Base-by-base conservation (phyloP, 2,888 invertebrate genomes). In the Drosophila maculinotata region DNA sequence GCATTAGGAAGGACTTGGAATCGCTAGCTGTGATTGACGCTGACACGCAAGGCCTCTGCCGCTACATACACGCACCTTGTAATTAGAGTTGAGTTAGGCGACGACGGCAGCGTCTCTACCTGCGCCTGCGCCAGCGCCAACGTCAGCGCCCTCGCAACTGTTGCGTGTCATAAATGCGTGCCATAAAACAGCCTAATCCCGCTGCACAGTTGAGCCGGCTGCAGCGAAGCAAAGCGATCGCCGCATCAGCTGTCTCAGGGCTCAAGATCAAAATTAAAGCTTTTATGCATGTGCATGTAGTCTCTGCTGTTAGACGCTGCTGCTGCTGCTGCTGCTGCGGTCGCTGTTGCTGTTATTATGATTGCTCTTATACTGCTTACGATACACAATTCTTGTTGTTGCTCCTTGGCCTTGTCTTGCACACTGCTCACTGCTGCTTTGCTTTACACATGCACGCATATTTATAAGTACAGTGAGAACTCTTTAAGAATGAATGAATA, bases 111-210 rank as follows among this genome's bases (percentile, higher is more conserved):
- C 15, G 28, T 30, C 56, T 51, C 48, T 60, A 54, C 58, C 63
- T 66, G 57, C 49, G 60, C 48, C 47, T 49, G 53, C 64, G 48
- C 33, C 45, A 15, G 48, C 52, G 35, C 15, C 72, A 52, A 52
- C 53, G 20, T 20, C 62, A 57, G 47, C 35, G 33, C 36, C 14
- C 57, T 42, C 44, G 31, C 84, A 80, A 83, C 78, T 80, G 84
- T 79, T 79, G 80, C 84, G 60, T 77, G 75, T 48, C 80, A 79
- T 79, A 79, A 79, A 79, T 76, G 77, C 65, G 20, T 20, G 71
- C 70, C 69, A 78, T 84, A 80, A 84, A 85, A 72, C 49, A 42
- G 54, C 25, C 60, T 78, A 81, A 84, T 80, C 84, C 71, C 76
- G 26, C 20, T 74, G 65, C 65, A 53, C 65, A 49, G 53, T 62